Conservation (phyloP, 1,140 invertebrate genomes). For the Caenorhabditis inopinata region DNA sequence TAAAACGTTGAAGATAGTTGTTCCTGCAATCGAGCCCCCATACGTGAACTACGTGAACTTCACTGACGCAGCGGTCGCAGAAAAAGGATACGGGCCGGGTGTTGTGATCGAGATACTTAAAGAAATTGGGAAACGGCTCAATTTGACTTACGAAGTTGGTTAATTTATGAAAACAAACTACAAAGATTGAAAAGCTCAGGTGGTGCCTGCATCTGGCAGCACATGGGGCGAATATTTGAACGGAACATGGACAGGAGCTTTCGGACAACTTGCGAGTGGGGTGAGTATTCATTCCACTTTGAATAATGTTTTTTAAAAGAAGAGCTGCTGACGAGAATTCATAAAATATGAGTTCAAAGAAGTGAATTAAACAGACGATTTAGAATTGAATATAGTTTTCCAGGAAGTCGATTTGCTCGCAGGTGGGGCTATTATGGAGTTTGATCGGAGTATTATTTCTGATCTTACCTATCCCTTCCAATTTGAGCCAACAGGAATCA, state of each 20-base stretch:
- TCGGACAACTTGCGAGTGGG: conserved; percentile 31
- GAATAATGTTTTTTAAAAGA: background rate
- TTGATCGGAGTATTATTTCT: conserved; percentile 46
- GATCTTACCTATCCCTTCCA: conserved; percentile 52
- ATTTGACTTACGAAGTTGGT: conserved; percentile 42
- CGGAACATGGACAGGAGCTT: conserved; percentile 49
- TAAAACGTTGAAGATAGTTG: conserved; percentile 28
- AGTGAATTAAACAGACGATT: background rate
- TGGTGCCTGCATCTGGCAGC: background rate
- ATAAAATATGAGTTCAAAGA: too few relatives aligned
- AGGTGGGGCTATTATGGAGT: conserved; percentile 52
- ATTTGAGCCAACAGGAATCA: conserved; percentile 48
- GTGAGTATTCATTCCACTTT: too few relatives aligned
- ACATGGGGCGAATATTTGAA: conserved; percentile 47
- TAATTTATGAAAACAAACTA: background rate
- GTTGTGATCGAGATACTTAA: conserved; percentile 53
- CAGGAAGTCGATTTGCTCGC: conserved; percentile 51
- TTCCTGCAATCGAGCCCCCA: conserved; percentile 41
- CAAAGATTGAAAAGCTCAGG: background rate
- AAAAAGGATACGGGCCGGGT: conserved; percentile 50
- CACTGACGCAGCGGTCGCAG: conserved; percentile 31
- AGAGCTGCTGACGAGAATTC: too few relatives aligned
- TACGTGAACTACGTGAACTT: conserved; percentile 54
- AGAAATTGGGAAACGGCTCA: conserved; percentile 44
- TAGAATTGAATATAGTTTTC: background rate